These are phyloP conservation scores for Oscheius sp. DNA, from an alignment of 2,888 invertebrate genomes.

Conservation along the genomic window DNA sequence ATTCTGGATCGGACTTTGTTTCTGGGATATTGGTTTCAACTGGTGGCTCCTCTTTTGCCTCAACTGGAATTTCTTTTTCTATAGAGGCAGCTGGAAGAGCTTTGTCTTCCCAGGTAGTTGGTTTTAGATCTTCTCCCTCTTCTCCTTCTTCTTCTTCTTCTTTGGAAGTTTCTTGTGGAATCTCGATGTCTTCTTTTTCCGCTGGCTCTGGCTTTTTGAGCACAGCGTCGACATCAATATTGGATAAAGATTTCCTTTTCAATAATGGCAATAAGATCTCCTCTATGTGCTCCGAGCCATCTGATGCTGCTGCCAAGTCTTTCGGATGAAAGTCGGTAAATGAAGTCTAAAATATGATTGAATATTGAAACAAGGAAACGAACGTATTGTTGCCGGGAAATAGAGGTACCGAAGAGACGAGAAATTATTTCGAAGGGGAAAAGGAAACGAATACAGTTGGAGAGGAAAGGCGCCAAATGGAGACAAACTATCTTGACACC, in stretches of 20 bases:
- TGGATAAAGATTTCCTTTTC: constrained; percentile 40
- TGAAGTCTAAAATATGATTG: constrained; percentile 37
- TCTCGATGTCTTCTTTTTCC: background rate
- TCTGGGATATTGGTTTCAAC: background rate
- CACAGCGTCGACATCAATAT: constrained; percentile 46
- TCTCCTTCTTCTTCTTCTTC: background rate
- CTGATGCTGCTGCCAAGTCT: constrained; percentile 44
- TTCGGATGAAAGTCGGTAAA: constrained; percentile 46
- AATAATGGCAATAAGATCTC: constrained; percentile 43
- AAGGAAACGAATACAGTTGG: constrained; percentile 43
- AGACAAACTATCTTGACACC: constrained; percentile 47
- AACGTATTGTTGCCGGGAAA: constrained; percentile 51
- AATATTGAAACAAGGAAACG: background rate
- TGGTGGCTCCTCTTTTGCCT: background rate
- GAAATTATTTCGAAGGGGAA: constrained; percentile 43
- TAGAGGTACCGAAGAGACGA: constrained; percentile 42
- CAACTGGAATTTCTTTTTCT: background rate
- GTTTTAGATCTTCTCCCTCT: too few relatives aligned
- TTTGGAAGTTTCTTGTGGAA: background rate
- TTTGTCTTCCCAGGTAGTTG: too few relatives aligned
- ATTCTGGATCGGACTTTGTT: background rate
- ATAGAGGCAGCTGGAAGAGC: too few relatives aligned
- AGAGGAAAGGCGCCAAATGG: constrained; percentile 45
- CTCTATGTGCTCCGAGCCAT: constrained; percentile 47
- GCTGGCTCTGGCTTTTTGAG: constrained; percentile 9